Evolutionary conservation across 2,888 invertebrate genomes (phyloP).

Genomic region (Drosophila prostipennis): DNA sequence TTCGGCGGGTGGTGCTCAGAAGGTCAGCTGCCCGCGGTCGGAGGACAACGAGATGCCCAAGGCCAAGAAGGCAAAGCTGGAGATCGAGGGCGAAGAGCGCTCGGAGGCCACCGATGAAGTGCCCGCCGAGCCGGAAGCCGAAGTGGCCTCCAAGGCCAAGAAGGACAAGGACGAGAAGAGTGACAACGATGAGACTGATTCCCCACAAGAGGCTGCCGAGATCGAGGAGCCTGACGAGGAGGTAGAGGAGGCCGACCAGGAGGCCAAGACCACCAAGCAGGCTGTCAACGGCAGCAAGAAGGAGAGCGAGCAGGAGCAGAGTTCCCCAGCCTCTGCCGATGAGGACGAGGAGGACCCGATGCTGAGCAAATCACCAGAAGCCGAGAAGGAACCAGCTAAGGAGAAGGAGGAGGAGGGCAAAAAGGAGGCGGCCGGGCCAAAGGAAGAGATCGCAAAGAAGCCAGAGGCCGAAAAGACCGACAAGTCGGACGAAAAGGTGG

Average conservation of each 20-base stretch:
- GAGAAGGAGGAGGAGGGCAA: constrained; percentile 19
- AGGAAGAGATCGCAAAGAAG: constrained; percentile 60
- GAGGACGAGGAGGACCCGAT: constrained; percentile 16
- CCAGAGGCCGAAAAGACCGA: constrained; percentile 58
- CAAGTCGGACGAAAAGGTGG: constrained; percentile 39
- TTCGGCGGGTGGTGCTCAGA: constrained; percentile 29
- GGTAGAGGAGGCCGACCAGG: constrained; percentile 36
- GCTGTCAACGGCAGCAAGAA: constrained; percentile 35
- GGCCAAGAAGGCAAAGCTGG: constrained; percentile 84
- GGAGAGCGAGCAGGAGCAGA: constrained; percentile 13
- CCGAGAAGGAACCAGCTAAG: constrained; percentile 11
- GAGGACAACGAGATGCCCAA: constrained; percentile 84
- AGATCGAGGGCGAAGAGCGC: constrained; percentile 56
- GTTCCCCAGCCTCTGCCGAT: constrained; percentile 1
- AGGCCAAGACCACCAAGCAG: constrained; percentile 39
- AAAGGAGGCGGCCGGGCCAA: constrained; percentile 25
- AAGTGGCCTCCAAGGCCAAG: constrained; percentile 26
- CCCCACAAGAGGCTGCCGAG: constrained; percentile 28
- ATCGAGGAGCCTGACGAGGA: constrained; percentile 62
- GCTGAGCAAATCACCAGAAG: constrained; percentile 7
- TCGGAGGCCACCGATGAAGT: constrained; percentile 25
- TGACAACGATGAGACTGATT: constrained; percentile 46
- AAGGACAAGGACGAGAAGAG: constrained; percentile 41
- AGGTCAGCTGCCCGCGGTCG: constrained; percentile 65
- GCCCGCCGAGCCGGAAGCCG: constrained; percentile 3